Conservation (phyloP, 2,113 vertebrate species). For the Ia io region DNA sequence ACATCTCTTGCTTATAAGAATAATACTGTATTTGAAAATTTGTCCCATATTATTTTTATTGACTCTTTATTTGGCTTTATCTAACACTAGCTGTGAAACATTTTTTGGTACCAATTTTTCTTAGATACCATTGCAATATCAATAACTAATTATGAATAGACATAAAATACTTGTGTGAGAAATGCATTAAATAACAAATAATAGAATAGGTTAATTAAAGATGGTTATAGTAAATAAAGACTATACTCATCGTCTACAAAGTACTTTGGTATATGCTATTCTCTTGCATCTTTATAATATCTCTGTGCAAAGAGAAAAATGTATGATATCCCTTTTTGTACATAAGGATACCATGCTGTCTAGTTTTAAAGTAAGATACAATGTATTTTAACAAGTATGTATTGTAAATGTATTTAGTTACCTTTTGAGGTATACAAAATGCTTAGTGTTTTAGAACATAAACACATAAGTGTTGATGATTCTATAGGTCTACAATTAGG, state of each 20-base stretch:
- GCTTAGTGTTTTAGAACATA: background rate
- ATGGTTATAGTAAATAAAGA: too few species aligned
- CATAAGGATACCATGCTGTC: background rate
- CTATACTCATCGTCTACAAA: background rate
- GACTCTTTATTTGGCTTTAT: background rate
- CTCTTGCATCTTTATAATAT: background rate
- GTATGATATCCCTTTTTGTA: background rate
- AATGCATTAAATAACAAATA: background rate
- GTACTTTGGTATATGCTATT: background rate
- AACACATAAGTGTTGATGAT: background rate
- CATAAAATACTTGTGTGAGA: background rate
- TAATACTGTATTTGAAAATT: background rate
- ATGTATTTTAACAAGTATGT: background rate
- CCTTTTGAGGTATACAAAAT: background rate
- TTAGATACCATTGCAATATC: background rate
- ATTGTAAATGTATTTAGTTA: background rate
- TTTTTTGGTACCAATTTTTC: background rate
- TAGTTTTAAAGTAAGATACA: background rate
- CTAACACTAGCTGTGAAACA: background rate
- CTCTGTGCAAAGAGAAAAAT: background rate
- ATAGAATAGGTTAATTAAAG: background rate
- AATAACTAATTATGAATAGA: background rate
- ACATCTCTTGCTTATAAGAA: background rate
- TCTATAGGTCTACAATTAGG: background rate
- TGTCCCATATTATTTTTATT: background rate